phyloP scores from a whole-genome alignment of 53 echinoderm and acorn worm species.

The Antedon mediterranea region DNA sequence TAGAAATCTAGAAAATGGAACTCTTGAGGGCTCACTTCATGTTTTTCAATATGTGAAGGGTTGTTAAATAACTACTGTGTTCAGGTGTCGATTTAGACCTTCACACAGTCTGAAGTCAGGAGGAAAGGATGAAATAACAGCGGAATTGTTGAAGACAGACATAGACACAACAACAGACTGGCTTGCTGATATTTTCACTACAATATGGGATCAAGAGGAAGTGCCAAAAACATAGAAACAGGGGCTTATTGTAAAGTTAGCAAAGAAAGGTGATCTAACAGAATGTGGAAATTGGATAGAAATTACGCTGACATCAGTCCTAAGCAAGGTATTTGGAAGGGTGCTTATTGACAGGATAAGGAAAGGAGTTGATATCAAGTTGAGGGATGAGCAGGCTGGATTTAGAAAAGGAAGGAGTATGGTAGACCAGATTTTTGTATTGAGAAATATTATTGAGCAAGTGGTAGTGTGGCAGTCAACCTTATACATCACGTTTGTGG shows the following conservation, averaged over 20 bases:
- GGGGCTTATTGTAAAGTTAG: neutral
- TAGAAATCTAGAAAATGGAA: too few species aligned
- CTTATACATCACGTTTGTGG: neutral
- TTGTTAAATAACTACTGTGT: too few species aligned
- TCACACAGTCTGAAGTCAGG: too few species aligned
- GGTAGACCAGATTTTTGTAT: neutral
- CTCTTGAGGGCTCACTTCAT: too few species aligned
- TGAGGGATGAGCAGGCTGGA: neutral
- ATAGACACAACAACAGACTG: too few species aligned
- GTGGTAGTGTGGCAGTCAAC: neutral
- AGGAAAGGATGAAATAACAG: too few species aligned
- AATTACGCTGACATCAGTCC: constrained; percentile 15
- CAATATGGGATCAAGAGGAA: too few species aligned
- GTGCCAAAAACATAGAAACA: neutral
- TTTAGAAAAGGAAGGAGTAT: neutral
- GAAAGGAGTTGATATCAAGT: neutral
- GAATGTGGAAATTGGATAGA: constrained; percentile 24
- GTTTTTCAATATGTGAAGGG: too few species aligned
- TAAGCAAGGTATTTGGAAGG: constrained; percentile 11
- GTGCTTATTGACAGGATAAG: neutral
- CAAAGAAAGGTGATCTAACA: constrained; percentile 15
- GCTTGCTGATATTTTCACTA: too few species aligned
- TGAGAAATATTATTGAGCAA: neutral
- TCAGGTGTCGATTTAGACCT: too few species aligned
- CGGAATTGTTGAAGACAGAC: too few species aligned